These are phyloP conservation scores for Centroberyx gerrardi DNA, from an alignment of 2,797 vertebrate genomes.

Conservation along the genomic window DNA sequence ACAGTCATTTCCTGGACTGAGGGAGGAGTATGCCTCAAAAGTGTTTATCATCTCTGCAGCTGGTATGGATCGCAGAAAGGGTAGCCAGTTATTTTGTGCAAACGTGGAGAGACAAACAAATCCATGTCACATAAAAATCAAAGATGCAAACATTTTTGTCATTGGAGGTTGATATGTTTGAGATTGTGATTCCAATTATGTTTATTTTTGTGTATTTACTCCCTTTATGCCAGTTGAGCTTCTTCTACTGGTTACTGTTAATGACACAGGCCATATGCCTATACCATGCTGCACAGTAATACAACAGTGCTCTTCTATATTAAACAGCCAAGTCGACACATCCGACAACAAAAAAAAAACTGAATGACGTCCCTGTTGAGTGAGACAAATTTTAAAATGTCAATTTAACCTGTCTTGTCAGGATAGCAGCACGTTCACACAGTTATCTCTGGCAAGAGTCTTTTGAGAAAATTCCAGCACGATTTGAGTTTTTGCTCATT, in stretches of 20 bases:
- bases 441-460: slow-evolving; percentile 2
- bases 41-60: slow-evolving; percentile 58
- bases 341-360: neutral
- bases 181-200: neutral
- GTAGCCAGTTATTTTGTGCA: slow-evolving; percentile 10
- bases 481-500: too few species aligned
- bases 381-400: slow-evolving; percentile 18
- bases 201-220: neutral
- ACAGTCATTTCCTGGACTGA: slow-evolving; percentile 51
- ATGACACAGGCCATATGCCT: neutral
- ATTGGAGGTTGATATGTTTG: neutral
- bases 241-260: neutral
- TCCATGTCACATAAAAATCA: slow-evolving; percentile 16
- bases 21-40: slow-evolving; percentile 39
- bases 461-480: too few species aligned
- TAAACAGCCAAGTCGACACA: neutral
- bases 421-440: neutral
- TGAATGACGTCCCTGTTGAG: neutral
- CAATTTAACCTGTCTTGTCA: slow-evolving; percentile 22
- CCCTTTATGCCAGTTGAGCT: neutral
- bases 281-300: neutral
- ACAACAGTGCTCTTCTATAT: neutral
- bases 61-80: slow-evolving; percentile 39
- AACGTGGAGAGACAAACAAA: slow-evolving; percentile 30
- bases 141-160: slow-evolving; percentile 2